Conservation (phyloP, 2,113 vertebrate genomes). For the Cavia porcellus region DNA sequence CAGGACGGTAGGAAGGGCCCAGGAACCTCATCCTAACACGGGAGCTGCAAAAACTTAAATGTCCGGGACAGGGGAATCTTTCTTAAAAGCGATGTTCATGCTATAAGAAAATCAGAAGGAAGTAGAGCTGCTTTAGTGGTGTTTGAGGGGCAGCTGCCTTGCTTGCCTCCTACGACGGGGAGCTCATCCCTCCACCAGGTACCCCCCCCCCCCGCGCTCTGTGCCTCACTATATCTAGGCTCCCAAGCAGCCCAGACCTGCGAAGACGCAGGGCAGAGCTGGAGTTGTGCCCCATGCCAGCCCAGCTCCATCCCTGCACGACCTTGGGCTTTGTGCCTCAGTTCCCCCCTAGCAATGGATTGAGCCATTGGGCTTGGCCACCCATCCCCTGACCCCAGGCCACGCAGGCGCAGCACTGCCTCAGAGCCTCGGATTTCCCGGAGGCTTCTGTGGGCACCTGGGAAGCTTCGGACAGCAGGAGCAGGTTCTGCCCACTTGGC, state of each 20-base stretch:
- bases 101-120: not conserved
- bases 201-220: no score
- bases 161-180: not conserved
- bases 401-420: not conserved
- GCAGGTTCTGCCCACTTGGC: not conserved
- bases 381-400: not conserved
- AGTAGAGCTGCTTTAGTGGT: not conserved
- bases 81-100: not conserved
- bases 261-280: not conserved
- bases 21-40: not conserved
- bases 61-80: not conserved
- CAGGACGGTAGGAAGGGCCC: not conserved
- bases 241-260: no score
- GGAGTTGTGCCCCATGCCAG: not conserved
- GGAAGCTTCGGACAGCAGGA: not conserved
- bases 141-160: not conserved
- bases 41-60: not conserved
- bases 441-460: not conserved
- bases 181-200: not conserved
- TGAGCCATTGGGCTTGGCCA: not conserved
- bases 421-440: accelerated
- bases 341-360: not conserved
- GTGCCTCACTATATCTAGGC: not conserved
- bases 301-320: accelerated
- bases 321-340: not conserved